phyloP scores from a whole-genome alignment of 2,888 invertebrate genomes.

The Dioctria linearis region DNA sequence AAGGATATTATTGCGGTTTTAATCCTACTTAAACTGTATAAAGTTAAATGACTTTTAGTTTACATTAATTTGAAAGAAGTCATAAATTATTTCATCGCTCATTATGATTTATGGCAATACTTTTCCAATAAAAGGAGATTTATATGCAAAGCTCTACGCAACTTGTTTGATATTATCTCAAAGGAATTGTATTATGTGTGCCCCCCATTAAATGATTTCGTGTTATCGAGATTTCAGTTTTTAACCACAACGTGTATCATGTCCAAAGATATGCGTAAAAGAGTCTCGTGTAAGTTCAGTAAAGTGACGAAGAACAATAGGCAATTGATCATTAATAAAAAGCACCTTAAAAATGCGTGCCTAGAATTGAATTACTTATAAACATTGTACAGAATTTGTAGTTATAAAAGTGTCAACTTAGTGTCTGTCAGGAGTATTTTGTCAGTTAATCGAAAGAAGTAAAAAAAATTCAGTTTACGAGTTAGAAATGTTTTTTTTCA shows the following conservation, averaged over 20 bases:
- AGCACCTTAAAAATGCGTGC: conserved; percentile 54
- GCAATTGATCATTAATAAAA: conserved; percentile 54
- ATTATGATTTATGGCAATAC: too few species aligned
- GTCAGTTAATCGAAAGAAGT: too few species aligned
- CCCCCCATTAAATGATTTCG: conserved; percentile 4
- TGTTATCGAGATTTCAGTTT: conserved; percentile 14
- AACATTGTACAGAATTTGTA: neutral
- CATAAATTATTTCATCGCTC: too few species aligned
- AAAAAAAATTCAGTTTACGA: too few species aligned
- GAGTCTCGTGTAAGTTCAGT: conserved; percentile 22
- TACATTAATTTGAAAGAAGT: too few species aligned
- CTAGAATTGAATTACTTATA: conserved; percentile 41
- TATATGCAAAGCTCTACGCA: neutral
- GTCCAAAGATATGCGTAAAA: conserved; percentile 11
- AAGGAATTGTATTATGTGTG: neutral
- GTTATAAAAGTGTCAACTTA: neutral
- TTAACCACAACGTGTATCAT: neutral
- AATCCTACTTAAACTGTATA: too few species aligned
- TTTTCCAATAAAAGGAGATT: neutral
- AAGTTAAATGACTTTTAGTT: too few species aligned
- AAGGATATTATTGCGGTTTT: too few species aligned
- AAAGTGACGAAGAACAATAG: conserved; percentile 27
- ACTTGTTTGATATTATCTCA: conserved; percentile 22
- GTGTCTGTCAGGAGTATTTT: too few species aligned
- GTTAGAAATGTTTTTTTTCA: too few species aligned